Conservation (phyloP, 2,113 vertebrate species). For the Herpailurus yagouaroundi region DNA sequence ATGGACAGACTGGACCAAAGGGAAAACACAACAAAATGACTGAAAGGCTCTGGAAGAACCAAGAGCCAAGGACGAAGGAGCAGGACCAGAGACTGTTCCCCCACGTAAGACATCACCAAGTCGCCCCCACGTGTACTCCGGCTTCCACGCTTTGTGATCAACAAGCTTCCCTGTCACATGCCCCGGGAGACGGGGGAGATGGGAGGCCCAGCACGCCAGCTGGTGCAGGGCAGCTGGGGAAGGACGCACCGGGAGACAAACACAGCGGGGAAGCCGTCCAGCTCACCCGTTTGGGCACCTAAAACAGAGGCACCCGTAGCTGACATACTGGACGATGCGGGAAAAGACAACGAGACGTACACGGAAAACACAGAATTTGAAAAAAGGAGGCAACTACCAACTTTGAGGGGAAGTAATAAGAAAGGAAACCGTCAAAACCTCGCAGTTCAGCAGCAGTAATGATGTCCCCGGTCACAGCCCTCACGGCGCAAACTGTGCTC, state of each 20-base stretch:
- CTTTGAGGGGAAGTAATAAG: not conserved
- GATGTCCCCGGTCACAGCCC: not conserved
- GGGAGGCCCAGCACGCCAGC: rapidly evolving
- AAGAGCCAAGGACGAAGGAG: rapidly evolving
- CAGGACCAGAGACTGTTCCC: not conserved
- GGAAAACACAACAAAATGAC: rapidly evolving
- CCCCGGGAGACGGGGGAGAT: rapidly evolving
- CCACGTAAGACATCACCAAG: rapidly evolving
- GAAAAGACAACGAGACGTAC: not conserved
- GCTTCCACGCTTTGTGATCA: rapidly evolving
- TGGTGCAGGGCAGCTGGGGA: not conserved
- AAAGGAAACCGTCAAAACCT: rapidly evolving
- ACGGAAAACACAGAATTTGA: rapidly evolving
- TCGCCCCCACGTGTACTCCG: rapidly evolving
- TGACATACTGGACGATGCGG: rapidly evolving
- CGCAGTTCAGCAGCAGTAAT: rapidly evolving
- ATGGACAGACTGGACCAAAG: rapidly evolving
- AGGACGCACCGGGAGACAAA: rapidly evolving
- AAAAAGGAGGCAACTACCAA: not conserved
- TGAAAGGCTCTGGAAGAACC: rapidly evolving
- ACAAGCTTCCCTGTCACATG: rapidly evolving
- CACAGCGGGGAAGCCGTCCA: not conserved
- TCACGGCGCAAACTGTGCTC: not conserved
- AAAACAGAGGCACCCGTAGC: not conserved
- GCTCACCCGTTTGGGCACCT: not conserved